phyloP scores from a whole-genome alignment of 1,140 invertebrate genomes.

The Diploscapter pachys region DNA sequence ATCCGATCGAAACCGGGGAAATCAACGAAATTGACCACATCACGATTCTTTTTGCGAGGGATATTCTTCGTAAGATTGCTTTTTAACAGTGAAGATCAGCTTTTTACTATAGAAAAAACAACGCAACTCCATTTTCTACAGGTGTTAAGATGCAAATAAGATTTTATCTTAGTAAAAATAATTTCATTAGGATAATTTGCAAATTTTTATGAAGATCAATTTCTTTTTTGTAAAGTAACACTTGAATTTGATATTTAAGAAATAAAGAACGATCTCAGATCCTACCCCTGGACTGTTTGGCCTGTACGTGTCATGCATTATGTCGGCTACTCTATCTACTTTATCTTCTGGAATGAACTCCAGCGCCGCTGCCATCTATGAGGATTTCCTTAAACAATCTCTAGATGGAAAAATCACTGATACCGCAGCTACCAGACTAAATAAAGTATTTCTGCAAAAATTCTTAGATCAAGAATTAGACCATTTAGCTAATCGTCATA shows the following conservation, averaged over 20 bases:
- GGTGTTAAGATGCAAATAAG: no score
- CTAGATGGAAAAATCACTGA: slow-evolving; percentile 31
- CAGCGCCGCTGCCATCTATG: slow-evolving; percentile 40
- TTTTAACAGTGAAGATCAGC: slow-evolving; percentile 4
- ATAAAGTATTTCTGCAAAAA: slow-evolving; percentile 18
- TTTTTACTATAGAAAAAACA: neutral
- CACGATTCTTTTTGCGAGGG: slow-evolving; percentile 36
- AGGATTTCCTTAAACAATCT: slow-evolving; percentile 38
- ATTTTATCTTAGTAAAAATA: neutral
- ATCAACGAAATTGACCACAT: slow-evolving; percentile 38
- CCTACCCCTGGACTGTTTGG: slow-evolving; percentile 39
- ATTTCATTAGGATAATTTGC: neutral
- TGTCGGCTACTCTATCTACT: slow-evolving; percentile 38
- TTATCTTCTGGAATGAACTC: slow-evolving; percentile 40
- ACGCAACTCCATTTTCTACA: no score
- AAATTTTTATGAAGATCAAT: no score
- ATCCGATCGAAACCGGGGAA: slow-evolving; percentile 40
- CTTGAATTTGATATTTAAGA: no score
- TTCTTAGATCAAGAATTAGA: neutral
- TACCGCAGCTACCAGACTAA: slow-evolving; percentile 28
- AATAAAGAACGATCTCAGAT: slow-evolving; percentile 21
- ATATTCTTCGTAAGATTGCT: slow-evolving; percentile 37
- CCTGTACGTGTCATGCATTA: slow-evolving; percentile 37
- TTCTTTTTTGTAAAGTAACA: no score
- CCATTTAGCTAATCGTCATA: slow-evolving; percentile 18